These are phyloP conservation scores for Cyclina sinensis DNA, from an alignment of 1,140 invertebrate genomes.

Conservation along the genomic window DNA sequence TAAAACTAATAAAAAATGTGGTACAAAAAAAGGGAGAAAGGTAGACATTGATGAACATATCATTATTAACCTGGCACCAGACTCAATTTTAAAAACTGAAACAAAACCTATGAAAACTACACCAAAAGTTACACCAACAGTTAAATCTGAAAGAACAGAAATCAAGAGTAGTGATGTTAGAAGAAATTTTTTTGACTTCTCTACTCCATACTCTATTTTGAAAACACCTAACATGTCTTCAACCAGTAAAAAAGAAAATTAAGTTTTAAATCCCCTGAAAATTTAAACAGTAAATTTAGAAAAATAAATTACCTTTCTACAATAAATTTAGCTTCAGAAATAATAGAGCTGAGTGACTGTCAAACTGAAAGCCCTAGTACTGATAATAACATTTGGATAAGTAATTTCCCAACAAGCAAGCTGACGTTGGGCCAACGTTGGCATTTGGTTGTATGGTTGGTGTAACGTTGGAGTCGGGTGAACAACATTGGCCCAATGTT, in stretches of 20 bases:
- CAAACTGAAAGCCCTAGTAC: neutral
- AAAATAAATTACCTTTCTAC: constrained; percentile 15
- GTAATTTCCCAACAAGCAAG: no score
- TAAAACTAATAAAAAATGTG: constrained; percentile 23
- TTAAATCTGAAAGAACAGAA: neutral
- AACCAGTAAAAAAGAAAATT: neutral
- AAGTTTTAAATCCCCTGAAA: neutral
- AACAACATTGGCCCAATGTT: no score
- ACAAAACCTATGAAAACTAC: neutral
- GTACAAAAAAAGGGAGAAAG: constrained; percentile 44
- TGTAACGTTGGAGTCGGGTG: no score
- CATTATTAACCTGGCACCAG: constrained; percentile 28
- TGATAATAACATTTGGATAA: constrained; percentile 31
- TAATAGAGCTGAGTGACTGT: constrained; percentile 7
- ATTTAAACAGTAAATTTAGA: neutral
- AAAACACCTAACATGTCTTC: neutral
- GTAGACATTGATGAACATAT: constrained; percentile 6
- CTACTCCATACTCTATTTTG: constrained; percentile 28
- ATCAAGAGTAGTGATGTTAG: neutral
- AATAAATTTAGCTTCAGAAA: neutral
- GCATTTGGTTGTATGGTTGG: no score
- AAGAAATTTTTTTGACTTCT: neutral
- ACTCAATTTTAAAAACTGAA: constrained; percentile 29
- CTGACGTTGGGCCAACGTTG: no score
- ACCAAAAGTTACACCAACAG: neutral